Percentiles rank a stretch among this genome's conserved stretches.
Evolutionary conservation across 2,888 invertebrate genomes (phyloP).

Genomic region (Exocentrus adspersus): DNA sequence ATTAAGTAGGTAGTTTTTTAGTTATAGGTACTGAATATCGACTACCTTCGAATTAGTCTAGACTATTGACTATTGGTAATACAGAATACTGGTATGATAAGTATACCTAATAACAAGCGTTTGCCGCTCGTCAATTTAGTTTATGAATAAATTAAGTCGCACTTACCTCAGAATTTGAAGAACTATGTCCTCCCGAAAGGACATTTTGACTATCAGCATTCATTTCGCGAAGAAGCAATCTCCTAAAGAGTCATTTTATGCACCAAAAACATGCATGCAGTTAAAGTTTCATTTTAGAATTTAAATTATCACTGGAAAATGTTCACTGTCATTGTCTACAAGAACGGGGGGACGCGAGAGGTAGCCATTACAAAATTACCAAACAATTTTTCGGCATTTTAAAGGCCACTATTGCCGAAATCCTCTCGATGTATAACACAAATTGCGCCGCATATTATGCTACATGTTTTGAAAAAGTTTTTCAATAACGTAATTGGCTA

Average conservation of each 20-base stretch:
- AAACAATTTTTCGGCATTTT: conserved; percentile 42
- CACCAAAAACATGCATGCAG: conserved; percentile 38
- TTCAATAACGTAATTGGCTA: conserved; percentile 40
- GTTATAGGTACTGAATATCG: too few species aligned
- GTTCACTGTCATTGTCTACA: conserved; percentile 72
- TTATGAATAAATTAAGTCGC: conserved; percentile 3
- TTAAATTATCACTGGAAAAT: conserved; percentile 62
- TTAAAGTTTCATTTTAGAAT: conserved; percentile 37
- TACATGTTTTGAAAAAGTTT: conserved; percentile 19
- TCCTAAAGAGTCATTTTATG: conserved; percentile 48
- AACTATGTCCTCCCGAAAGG: conserved; percentile 66
- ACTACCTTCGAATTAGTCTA: too few species aligned
- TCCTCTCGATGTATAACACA: conserved; percentile 27
- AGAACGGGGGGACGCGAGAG: conserved; percentile 67
- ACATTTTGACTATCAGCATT: conserved; percentile 69
- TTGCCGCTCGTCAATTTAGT: not conserved
- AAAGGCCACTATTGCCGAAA: conserved; percentile 8
- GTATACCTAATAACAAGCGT: conserved; percentile 24
- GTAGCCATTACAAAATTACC: conserved; percentile 50
- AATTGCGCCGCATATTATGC: conserved; percentile 24
- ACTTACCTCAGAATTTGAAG: conserved; percentile 67
- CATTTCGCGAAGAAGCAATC: conserved; percentile 40
- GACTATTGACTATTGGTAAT: too few species aligned
- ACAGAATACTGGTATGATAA: too few species aligned
- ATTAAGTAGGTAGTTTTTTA: too few species aligned